These are phyloP conservation scores for Buphagus erythrorhynchus DNA, from an alignment of 2,797 vertebrate genomes.

Conservation along the genomic window DNA sequence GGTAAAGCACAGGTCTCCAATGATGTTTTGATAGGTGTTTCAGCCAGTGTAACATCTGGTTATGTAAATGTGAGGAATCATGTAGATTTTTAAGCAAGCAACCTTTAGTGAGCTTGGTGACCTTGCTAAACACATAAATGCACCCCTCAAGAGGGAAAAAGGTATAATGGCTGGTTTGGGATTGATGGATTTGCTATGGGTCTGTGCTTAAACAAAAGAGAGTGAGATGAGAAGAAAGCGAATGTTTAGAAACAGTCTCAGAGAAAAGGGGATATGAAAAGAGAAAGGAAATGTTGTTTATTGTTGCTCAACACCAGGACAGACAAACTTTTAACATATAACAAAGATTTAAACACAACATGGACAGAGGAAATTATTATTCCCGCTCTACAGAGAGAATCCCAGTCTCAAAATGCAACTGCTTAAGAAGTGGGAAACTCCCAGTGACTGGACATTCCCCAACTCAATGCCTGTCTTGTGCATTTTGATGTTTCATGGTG, in stretches of 20 bases:
- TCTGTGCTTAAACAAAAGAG: background rate
- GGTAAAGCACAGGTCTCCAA: conserved; percentile 66
- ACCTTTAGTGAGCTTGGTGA: conserved; percentile 4
- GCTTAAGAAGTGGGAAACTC: background rate
- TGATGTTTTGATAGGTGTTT: conserved; percentile 17
- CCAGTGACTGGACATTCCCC: background rate
- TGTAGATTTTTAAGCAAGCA: background rate
- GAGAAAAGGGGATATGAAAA: background rate
- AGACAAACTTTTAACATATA: background rate
- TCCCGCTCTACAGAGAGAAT: background rate
- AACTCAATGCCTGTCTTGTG: background rate
- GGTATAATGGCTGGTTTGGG: background rate
- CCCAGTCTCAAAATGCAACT: background rate
- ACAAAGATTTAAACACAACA: background rate
- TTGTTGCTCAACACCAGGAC: background rate
- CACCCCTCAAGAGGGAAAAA: background rate
- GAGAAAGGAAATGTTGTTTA: background rate
- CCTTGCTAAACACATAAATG: background rate
- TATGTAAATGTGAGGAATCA: conserved; percentile 5
- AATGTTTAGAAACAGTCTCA: background rate
- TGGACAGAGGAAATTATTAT: background rate
- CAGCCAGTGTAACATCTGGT: background rate
- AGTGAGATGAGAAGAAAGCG: background rate
- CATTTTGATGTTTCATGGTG: background rate
- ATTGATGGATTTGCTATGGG: background rate